These are phyloP conservation scores for Hippocampus mohnikei DNA, from an alignment of 2,113 vertebrate genomes.

Conservation along the genomic window DNA sequence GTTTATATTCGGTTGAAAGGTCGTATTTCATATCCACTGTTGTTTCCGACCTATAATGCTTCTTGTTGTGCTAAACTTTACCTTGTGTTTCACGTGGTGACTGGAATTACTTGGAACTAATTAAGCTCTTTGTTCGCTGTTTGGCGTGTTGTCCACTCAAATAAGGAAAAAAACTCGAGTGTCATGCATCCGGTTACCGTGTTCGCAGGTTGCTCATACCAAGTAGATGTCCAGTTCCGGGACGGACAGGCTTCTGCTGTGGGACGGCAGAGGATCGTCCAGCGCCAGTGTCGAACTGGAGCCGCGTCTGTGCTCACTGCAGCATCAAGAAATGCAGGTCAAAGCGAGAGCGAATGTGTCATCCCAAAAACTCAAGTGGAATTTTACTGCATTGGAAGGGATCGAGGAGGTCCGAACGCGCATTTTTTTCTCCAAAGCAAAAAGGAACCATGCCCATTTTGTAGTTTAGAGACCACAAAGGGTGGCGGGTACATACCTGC, in stretches of 20 bases:
- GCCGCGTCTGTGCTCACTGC: conserved; percentile 78
- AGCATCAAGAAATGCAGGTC: background rate
- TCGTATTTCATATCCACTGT: no score
- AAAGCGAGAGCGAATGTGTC: background rate
- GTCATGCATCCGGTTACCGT: background rate
- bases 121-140: background rate
- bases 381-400: background rate
- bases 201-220: conserved; percentile 71
- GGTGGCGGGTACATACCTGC: conserved; percentile 51
- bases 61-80: no score
- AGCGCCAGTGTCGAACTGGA: conserved; percentile 83
- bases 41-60: no score
- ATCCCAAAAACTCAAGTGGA: no score
- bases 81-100: no score
- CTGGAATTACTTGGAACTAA: no score
- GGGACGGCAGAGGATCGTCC: conserved; percentile 75
- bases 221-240: conserved; percentile 87
- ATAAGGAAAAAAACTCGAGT: background rate
- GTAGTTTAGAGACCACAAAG: background rate
- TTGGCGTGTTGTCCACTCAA: background rate
- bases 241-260: conserved; percentile 76
- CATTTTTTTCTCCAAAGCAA: background rate
- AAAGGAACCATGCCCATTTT: background rate
- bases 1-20: no score
- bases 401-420: background rate